Evolutionary conservation across 2,113 vertebrate species (phyloP).

Genomic region (Chionis minor): DNA sequence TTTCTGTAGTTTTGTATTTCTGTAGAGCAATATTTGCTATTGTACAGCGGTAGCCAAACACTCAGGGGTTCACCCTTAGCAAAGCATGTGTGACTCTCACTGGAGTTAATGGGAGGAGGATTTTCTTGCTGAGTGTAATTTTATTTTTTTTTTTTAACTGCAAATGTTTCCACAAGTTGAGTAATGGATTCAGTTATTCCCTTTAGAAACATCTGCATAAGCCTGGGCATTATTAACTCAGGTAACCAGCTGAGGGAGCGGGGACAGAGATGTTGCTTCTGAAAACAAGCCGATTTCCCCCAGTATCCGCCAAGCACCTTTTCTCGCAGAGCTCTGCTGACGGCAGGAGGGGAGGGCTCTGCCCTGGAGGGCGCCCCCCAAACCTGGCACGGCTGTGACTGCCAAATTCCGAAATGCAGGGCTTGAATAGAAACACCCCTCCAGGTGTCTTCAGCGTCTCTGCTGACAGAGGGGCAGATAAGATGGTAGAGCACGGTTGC

Average conservation of each 20-base stretch:
- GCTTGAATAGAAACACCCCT: too few relatives aligned
- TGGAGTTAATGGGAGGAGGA: not conserved
- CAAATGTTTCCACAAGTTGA: not conserved
- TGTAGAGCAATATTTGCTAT: not conserved
- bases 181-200: not conserved
- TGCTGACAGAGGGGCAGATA: not conserved
- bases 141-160: not conserved
- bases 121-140: not conserved
- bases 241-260: not conserved
- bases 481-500: not conserved
- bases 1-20: not conserved
- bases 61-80: not conserved
- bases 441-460: not conserved
- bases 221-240: not conserved
- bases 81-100: not conserved
- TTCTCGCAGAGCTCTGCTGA: not conserved
- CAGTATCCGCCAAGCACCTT: not conserved
- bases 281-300: not conserved
- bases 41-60: not conserved
- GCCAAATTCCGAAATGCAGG: not conserved
- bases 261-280: not conserved
- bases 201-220: not conserved
- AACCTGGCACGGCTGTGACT: rapidly evolving
- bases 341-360: not conserved
- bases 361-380: not conserved